Base-by-base conservation (phyloP, 2,888 invertebrate species). In the Marasmarcha lunaedactyla region DNA sequence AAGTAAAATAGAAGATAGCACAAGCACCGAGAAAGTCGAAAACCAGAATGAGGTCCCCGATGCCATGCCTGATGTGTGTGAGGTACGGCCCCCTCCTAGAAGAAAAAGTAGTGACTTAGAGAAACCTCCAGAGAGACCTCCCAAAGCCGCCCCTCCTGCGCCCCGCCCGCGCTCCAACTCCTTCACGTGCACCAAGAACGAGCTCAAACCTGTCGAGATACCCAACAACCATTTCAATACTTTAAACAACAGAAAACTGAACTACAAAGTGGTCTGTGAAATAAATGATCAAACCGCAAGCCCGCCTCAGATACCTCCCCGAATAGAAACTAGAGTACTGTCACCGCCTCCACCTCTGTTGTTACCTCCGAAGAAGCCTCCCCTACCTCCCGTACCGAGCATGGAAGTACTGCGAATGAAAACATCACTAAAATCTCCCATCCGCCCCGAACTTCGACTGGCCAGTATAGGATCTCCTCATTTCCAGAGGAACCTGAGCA, bases 311-410 rank as follows among this genome's bases (percentile, higher is more conserved):
- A 63, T 88, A 37, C 88, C 88, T 10, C 83, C 86, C 9, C 60
- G 84, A 57, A 50, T 68, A 52, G 76, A 78, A 42, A 65, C 70
- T 51, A 65, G 67, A 50, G 64, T 60, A 1, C 47, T 81, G 1
- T 63, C 78, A 10, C 83, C 79, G 26, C 79, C 87, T 1, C 84
- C 87, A 1, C 87, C 87, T 35, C 50, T 87, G 30, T 63, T 86
- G 38, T 54, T 88, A 51, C 88, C 89, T 15, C 90, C 90, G 7
- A 89, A 89, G 58, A 91, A 90, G 65, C 90, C 90, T 27, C 90
- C 90, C 15, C 63, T 91, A 53, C 90, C 91, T 43, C 90, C 90
- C 13, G 87, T 89, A 34, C 88, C 89, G 5, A 88, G 88, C 43
- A 72, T 88, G 49, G 88, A 88, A 61, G 85, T 86, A 5, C 59